These are phyloP conservation scores for Pangasius djambal DNA, from an alignment of 2,797 vertebrate species.

Conservation along the genomic window DNA sequence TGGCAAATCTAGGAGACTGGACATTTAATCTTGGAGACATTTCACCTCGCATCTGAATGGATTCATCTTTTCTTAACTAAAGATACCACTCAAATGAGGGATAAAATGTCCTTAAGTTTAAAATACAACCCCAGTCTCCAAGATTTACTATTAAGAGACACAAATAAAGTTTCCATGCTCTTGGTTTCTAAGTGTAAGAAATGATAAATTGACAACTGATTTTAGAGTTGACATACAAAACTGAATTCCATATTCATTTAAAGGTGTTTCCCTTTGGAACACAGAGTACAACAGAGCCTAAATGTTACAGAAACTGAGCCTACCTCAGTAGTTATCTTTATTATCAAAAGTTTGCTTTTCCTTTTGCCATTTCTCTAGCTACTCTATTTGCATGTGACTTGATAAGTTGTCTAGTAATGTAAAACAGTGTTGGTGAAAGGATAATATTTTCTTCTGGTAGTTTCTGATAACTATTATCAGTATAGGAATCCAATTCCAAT, in stretches of 20 bases:
- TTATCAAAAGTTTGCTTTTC: neutral
- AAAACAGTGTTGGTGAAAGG: neutral
- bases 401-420: neutral
- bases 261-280: neutral
- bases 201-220: neutral
- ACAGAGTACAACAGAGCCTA: neutral
- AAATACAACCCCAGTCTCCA: neutral
- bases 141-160: neutral
- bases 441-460: neutral
- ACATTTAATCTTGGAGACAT: neutral
- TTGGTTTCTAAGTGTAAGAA: neutral
- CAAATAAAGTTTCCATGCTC: neutral
- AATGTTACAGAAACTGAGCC: neutral
- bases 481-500: neutral
- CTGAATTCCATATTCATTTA: neutral
- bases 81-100: neutral
- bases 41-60: neutral
- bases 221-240: neutral
- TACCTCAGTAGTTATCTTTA: neutral
- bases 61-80: neutral
- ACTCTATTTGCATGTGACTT: neutral
- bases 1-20: neutral
- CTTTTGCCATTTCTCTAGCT: neutral
- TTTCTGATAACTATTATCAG: neutral
- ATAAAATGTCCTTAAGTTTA: neutral